Evolutionary conservation across 2,797 vertebrate species (phyloP).

Genomic region (Neosalanx taihuensis): DNA sequence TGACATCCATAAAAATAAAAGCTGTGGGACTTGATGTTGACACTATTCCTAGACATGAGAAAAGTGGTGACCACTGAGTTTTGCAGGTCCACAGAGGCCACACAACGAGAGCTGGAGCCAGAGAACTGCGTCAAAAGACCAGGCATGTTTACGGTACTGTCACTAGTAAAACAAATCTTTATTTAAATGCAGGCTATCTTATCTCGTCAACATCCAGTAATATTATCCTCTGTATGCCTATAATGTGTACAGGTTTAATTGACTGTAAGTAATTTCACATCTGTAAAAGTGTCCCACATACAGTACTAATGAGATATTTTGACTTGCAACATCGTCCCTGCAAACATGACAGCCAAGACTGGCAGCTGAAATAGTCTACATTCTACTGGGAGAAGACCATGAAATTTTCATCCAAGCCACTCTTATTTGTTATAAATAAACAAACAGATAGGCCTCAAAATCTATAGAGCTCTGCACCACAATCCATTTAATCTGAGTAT

Average conservation of each 20-base stretch:
- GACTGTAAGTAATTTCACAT: too few species aligned
- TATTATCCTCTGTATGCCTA: too few species aligned
- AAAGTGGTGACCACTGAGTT: not conserved
- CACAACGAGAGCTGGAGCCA: not conserved
- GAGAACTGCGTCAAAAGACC: too few species aligned
- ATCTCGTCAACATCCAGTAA: too few species aligned
- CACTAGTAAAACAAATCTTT: too few species aligned
- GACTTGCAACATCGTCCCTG: too few species aligned
- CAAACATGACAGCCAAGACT: not conserved
- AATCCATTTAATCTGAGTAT: conserved; percentile 2
- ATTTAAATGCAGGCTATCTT: too few species aligned
- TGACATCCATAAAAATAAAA: conserved; percentile 20
- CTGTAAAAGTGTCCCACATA: too few species aligned
- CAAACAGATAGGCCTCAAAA: not conserved
- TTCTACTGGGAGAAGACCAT: conserved; percentile 3
- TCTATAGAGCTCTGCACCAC: not conserved
- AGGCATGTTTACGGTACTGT: too few species aligned
- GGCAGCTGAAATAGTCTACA: not conserved
- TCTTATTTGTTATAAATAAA: conserved; percentile 13
- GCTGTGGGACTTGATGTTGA: conserved; percentile 9
- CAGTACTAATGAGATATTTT: too few species aligned
- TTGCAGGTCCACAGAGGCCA: not conserved
- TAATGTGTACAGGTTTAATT: too few species aligned
- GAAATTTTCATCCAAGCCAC: not conserved
- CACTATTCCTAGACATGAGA: conserved; percentile 7